Base-by-base conservation (phyloP, 2,797 vertebrate genomes). In the Amphiprion clarkii region DNA sequence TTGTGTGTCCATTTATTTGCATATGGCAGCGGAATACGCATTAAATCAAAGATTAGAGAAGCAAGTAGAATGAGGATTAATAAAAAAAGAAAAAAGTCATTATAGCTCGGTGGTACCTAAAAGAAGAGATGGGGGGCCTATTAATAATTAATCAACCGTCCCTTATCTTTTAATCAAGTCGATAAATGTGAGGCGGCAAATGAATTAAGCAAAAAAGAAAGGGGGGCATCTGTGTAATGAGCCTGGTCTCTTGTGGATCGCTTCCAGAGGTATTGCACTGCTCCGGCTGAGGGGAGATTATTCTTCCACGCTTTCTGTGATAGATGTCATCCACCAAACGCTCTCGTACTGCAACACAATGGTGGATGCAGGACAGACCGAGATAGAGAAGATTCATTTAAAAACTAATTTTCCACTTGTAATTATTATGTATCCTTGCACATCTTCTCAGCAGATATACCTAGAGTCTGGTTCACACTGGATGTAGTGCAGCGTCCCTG, bases 131-230 rank as follows among this genome's bases (percentile, higher is more conserved):
- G 57, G 77, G 67, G 73, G 83, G 36, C 70, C 72, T 67, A 81
- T 92, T 93, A 87, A 89, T 92, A 88, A 89, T 89, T 79, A 92
- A 93, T 90, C 78, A 82, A 71, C 73, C 79, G 59, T 79, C 82
- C 82, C 87, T 88, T 91, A 90, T 94, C 87, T 91, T 88, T 92
- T 91, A 93, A 93, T 94, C 90, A 93, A 87, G 85, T 75, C 67
- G 79, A 88, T 87, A 88, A 93, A 88, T 71, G 76, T 69, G 66
- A 74, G 71, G 68, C 54, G 79, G 77, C 88, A 90, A 87, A 89
- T 85, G 61, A 86, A 89, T 87, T 83, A 80, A 68, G 80, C 67
- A 74, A 49, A 74, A 59, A 42, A 2, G 4, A 39, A 36, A 25
- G 23, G 33, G 56, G 63, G 69, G 67, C 75, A 71, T 74, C 36